These are phyloP conservation scores for Eremophila alpestris DNA, from an alignment of 2,797 vertebrate species.

Conservation along the genomic window DNA sequence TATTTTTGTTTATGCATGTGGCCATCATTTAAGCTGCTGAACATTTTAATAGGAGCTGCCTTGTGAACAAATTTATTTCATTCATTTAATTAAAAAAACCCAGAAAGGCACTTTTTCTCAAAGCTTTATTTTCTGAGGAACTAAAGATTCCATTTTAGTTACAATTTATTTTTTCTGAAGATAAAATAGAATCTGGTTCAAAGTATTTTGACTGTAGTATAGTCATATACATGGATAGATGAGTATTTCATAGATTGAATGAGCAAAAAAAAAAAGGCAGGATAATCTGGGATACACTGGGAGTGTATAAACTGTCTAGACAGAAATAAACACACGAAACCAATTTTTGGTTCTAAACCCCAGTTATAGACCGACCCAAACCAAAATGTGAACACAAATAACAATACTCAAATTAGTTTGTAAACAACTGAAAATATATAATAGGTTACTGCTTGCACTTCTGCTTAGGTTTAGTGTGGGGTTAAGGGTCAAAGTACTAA, in stretches of 20 bases:
- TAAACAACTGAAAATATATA: constrained; percentile 78
- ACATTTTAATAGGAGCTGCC: neutral
- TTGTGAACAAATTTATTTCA: neutral
- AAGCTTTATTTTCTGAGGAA: neutral
- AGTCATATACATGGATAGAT: neutral
- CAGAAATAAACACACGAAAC: neutral
- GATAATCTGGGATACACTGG: neutral
- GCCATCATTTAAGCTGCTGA: neutral
- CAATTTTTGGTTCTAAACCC: neutral
- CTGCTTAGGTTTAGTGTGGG: constrained; percentile 85
- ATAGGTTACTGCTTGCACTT: constrained; percentile 80
- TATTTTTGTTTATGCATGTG: neutral
- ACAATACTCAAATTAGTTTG: constrained; percentile 73
- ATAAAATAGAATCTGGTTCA: neutral
- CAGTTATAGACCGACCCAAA: neutral
- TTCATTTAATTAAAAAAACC: neutral
- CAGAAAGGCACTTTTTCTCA: neutral
- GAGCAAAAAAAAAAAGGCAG: neutral
- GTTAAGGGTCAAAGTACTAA: constrained; percentile 93
- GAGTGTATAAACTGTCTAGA: neutral
- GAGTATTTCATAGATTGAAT: neutral
- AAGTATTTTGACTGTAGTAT: neutral
- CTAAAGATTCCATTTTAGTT: neutral
- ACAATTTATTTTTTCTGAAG: neutral
- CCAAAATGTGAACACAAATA: constrained; percentile 30